Evolutionary conservation across 2,797 vertebrate genomes (phyloP).

Genomic region (Lophotriccus pileatus): DNA sequence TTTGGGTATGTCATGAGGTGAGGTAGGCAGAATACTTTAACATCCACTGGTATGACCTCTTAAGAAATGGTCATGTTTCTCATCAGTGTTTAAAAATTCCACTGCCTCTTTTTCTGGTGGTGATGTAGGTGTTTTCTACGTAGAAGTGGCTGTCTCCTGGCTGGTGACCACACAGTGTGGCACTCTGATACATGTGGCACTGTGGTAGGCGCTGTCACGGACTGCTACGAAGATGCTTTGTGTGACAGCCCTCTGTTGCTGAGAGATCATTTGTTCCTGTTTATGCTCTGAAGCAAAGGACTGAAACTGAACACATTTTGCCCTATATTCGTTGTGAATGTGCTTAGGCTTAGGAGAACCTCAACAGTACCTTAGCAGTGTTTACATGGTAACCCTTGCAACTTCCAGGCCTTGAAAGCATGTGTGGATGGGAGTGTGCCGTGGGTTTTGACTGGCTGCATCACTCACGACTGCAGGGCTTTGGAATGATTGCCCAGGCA

Average conservation of each 20-base stretch:
- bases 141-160: background rate
- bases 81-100: background rate
- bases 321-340: background rate
- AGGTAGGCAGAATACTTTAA: background rate
- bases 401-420: background rate
- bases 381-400: background rate
- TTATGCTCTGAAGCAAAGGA: background rate
- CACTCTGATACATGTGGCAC: background rate
- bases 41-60: accelerated
- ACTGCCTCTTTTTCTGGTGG: background rate
- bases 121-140: background rate
- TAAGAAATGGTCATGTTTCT: background rate
- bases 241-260: background rate
- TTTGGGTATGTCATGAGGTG: accelerated
- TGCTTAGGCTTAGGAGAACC: background rate
- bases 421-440: accelerated
- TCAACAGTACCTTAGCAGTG: background rate
- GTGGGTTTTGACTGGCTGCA: background rate
- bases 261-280: background rate
- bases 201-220: no score
- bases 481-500: background rate
- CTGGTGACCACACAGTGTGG: background rate
- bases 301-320: background rate
- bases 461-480: background rate
- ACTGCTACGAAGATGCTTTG: background rate